These are phyloP conservation scores for Bombus superbus DNA, from an alignment of 1,140 invertebrate species.

Conservation along the genomic window DNA sequence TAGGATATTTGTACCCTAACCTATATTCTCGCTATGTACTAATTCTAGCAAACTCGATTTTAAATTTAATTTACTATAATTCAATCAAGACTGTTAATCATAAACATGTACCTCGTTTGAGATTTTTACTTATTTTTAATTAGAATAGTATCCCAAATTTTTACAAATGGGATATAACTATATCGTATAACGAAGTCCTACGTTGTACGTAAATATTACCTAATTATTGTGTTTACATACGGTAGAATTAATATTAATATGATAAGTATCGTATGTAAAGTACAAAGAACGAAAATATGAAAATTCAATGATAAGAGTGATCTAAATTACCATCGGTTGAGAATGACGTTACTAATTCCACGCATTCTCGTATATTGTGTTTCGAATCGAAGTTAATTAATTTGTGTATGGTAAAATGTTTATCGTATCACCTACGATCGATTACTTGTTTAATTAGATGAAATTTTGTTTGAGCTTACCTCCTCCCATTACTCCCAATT, in stretches of 20 bases:
- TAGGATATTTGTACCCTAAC: too few relatives aligned
- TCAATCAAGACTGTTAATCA: not conserved
- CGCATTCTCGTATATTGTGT: not conserved
- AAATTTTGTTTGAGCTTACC: constrained; percentile 47
- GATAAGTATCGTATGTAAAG: not conserved
- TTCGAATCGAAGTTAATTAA: not conserved
- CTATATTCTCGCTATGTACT: too few relatives aligned
- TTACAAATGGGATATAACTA: too few relatives aligned
- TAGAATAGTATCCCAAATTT: too few relatives aligned
- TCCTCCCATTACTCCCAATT: constrained; percentile 34
- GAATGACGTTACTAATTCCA: not conserved
- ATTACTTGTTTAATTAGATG: constrained; percentile 62
- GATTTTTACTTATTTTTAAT: not conserved
- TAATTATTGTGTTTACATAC: too few relatives aligned
- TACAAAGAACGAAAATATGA: not conserved
- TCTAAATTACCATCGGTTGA: not conserved
- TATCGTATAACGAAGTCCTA: too few relatives aligned
- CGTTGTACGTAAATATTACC: too few relatives aligned
- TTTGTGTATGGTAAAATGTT: not conserved
- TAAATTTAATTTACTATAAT: not conserved
- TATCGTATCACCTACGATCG: not conserved
- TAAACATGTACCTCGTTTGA: not conserved
- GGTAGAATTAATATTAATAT: too few relatives aligned
- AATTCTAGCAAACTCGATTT: too few relatives aligned
- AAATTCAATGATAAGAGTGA: not conserved